phyloP scores from a whole-genome alignment of 2,888 invertebrate genomes.

The Drosophila tripunctata region DNA sequence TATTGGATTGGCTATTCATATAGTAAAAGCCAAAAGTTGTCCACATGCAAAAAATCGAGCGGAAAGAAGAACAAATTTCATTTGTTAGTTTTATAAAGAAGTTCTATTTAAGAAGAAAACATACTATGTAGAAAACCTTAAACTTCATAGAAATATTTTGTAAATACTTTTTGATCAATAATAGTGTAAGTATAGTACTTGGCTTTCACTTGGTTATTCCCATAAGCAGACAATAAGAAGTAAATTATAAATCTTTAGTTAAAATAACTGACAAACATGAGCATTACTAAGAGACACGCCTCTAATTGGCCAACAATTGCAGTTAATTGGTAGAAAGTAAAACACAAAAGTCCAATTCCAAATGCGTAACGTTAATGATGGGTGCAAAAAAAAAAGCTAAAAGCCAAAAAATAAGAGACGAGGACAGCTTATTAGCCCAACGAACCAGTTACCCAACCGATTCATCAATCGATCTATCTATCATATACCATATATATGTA shows the following conservation, averaged over 20 bases:
- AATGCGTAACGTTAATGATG: conserved; percentile 60
- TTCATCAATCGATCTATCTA: conserved; percentile 13
- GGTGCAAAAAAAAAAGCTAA: conserved; percentile 25
- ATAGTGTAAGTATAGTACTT: background rate
- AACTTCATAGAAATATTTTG: background rate
- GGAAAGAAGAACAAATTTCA: background rate
- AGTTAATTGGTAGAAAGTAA: conserved; percentile 75
- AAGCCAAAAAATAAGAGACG: too few relatives aligned
- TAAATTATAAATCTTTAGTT: conserved; percentile 74
- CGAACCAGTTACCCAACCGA: conserved; percentile 66
- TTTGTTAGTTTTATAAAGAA: background rate
- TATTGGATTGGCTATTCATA: too few relatives aligned
- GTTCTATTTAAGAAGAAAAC: background rate
- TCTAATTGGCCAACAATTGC: conserved; percentile 64
- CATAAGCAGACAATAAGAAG: conserved; percentile 40
- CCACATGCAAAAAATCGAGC: too few relatives aligned
- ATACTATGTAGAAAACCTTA: background rate
- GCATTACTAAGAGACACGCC: conserved; percentile 26
- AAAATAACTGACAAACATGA: conserved; percentile 58
- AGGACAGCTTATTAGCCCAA: conserved; percentile 56
- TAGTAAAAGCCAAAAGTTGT: too few relatives aligned
- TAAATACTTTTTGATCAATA: conserved; percentile 7
- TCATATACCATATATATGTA: background rate
- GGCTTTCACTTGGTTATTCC: conserved; percentile 53
- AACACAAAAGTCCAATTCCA: conserved; percentile 44